Conservation (phyloP, 2,797 vertebrate genomes). For the Spheniscus humboldti region DNA sequence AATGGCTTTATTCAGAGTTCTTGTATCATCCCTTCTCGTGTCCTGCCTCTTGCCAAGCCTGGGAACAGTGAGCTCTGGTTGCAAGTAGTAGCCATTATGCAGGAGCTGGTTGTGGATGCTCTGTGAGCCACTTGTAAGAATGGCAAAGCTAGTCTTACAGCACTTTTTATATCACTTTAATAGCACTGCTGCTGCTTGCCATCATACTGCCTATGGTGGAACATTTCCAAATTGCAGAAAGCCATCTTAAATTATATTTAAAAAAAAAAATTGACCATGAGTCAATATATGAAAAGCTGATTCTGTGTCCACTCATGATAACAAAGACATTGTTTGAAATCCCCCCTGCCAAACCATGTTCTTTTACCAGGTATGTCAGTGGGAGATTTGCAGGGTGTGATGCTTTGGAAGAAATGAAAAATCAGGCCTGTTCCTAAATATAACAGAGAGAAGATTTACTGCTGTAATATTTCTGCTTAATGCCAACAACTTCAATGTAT, state of each 20-base stretch:
- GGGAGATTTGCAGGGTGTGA: not conserved
- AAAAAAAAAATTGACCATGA: not conserved
- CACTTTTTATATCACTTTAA: not conserved
- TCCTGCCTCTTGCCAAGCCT: not conserved
- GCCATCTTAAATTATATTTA: not conserved
- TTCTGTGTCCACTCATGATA: not conserved
- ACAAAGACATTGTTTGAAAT: not conserved
- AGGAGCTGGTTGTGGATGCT: not conserved
- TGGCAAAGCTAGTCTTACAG: not conserved
- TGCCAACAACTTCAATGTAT: not conserved
- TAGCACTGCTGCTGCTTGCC: not conserved
- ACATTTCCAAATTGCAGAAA: not conserved
- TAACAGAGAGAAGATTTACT: not conserved
- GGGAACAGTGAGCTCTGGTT: not conserved
- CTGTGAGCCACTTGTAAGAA: not conserved
- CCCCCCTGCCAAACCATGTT: not conserved
- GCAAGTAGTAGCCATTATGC: not conserved
- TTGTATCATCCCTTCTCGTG: not conserved
- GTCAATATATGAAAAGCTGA: not conserved
- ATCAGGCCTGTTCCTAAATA: not conserved
- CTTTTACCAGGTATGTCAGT: not conserved
- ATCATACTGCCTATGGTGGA: not conserved
- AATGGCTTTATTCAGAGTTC: not conserved
- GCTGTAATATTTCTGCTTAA: not conserved
- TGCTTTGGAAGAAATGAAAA: not conserved